These are phyloP conservation scores for Elaphurus davidianus DNA, from an alignment of 2,113 vertebrate species.

Conservation along the genomic window DNA sequence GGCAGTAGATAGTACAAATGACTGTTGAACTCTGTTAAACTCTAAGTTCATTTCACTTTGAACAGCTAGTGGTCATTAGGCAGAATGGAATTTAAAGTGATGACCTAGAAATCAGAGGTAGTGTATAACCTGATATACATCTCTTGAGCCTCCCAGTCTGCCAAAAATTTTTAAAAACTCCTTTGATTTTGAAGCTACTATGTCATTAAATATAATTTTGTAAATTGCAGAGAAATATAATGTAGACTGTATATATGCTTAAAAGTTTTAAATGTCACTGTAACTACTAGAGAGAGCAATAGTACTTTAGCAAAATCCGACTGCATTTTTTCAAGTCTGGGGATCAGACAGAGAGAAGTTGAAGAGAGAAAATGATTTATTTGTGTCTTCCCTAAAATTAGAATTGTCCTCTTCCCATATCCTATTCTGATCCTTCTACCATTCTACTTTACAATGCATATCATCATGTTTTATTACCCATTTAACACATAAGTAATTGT, in stretches of 20 bases:
- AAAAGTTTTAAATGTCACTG: background rate
- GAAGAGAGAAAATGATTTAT: background rate
- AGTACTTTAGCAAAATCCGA: background rate
- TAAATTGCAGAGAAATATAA: constrained; percentile 18
- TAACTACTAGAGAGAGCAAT: constrained; percentile 21
- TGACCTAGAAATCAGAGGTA: constrained; percentile 58
- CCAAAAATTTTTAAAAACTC: constrained; percentile 28
- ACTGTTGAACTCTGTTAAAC: background rate
- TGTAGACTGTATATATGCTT: background rate
- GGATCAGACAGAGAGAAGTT: background rate
- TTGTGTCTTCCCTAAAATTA: background rate
- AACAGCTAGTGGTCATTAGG: constrained; percentile 53
- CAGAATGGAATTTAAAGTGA: constrained; percentile 55
- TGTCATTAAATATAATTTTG: constrained; percentile 36
- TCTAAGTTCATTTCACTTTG: constrained; percentile 63
- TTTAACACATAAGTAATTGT: constrained; percentile 25
- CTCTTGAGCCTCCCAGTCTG: background rate
- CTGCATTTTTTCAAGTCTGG: background rate
- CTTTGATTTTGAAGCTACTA: constrained; percentile 38
- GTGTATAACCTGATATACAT: constrained; percentile 30
- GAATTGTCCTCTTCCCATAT: background rate
- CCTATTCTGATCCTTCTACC: background rate
- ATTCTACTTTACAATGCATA: background rate
- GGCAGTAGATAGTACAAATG: constrained; percentile 6
- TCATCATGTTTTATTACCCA: background rate